A percentile compares a stretch with the other conserved stretches of the same genome.
Evolutionary conservation across 2,797 vertebrate genomes (phyloP).

Genomic region (Alcedo quadribrachys): DNA sequence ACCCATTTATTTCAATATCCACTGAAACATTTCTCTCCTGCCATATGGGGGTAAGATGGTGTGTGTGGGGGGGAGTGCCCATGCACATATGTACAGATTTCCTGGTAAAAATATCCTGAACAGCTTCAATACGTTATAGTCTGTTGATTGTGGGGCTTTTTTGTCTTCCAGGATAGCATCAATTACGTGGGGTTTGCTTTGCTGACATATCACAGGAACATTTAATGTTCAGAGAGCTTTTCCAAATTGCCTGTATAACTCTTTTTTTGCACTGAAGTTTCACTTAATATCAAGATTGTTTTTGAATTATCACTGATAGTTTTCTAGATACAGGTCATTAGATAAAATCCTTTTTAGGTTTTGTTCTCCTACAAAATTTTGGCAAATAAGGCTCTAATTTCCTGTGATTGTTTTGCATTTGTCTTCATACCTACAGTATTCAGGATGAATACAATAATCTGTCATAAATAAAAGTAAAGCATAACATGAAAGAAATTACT

Average conservation of each 20-base stretch:
- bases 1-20: not conserved
- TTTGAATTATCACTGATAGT: not conserved
- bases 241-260: not conserved
- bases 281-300: not conserved
- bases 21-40: not conserved
- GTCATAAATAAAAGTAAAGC: not conserved
- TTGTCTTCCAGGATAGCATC: not conserved
- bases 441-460: not conserved
- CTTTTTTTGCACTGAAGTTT: not conserved
- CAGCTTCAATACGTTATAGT: fast-evolving
- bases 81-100: not conserved
- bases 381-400: not conserved
- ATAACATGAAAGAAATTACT: not conserved
- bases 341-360: not conserved
- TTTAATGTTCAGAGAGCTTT: not conserved
- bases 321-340: not conserved
- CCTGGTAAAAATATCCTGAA: not conserved
- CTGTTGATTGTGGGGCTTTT: not conserved
- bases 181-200: not conserved
- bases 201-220: not conserved
- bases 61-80: not conserved
- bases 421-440: not conserved
- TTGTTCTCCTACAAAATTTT: not conserved
- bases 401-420: not conserved
- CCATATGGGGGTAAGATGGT: not conserved